phyloP scores from a whole-genome alignment of 2,888 invertebrate genomes.

The Idaea straminata region DNA sequence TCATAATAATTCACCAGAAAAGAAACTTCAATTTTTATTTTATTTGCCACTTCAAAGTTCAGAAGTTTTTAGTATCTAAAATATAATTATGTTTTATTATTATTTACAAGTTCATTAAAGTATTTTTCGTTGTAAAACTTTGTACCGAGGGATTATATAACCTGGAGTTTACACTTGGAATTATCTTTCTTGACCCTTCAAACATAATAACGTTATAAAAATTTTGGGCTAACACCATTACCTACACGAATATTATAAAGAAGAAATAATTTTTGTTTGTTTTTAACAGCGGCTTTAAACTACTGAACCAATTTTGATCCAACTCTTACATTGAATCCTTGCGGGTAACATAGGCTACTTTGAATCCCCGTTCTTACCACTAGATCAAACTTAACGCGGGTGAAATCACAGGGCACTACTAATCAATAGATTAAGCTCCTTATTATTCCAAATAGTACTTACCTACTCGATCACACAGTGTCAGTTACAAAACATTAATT shows the following conservation, averaged over 20 bases:
- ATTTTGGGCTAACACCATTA: background rate
- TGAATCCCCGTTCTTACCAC: no score
- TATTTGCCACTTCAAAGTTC: background rate
- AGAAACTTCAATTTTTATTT: background rate
- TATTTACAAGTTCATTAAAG: background rate
- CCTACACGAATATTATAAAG: background rate
- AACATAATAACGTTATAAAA: background rate
- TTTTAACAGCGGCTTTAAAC: no score
- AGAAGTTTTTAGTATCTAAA: background rate
- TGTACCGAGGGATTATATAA: background rate
- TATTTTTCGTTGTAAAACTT: background rate
- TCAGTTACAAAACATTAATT: no score
- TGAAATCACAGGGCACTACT: no score
- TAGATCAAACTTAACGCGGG: no score
- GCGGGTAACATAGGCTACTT: no score
- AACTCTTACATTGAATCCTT: no score
- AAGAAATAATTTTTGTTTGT: background rate
- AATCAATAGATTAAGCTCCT: no score
- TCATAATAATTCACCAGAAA: no score
- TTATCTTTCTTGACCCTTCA: background rate
- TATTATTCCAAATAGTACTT: no score
- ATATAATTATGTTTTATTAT: background rate
- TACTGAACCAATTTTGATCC: no score
- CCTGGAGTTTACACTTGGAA: background rate
- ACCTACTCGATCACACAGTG: no score